A percentile compares a stretch with the other conserved stretches of the same genome.
Conservation (phyloP, 2,113 vertebrate genomes). For the Syngnathus scovelli region DNA sequence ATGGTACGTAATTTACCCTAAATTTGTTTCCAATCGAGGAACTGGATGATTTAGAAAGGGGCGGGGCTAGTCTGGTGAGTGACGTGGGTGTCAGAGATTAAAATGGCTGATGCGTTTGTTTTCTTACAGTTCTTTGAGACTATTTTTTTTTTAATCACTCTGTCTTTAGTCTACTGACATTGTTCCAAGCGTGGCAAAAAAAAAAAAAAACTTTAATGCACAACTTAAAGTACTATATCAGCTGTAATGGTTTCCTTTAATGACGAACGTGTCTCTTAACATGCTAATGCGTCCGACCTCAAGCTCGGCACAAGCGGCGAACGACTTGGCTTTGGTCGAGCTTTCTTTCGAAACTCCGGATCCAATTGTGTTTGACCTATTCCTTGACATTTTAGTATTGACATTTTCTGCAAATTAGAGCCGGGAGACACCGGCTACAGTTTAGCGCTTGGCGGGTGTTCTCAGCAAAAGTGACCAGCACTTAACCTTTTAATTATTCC, state of each 20-base stretch:
- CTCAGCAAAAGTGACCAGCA: conserved; percentile 57
- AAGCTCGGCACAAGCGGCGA: conserved; percentile 21
- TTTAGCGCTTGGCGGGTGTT: conserved; percentile 59
- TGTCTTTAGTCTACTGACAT: background rate
- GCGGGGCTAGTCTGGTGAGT: too few relatives aligned
- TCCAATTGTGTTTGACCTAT: conserved; percentile 64
- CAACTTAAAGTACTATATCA: background rate
- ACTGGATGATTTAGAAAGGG: too few relatives aligned
- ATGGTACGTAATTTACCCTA: conserved; percentile 74
- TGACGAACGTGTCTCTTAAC: conserved; percentile 29
- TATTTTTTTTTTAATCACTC: too few relatives aligned
- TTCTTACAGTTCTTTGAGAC: background rate
- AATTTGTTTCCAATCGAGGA: background rate
- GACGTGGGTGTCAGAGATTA: too few relatives aligned
- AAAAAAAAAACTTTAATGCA: background rate
- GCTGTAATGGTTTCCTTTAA: conserved; percentile 22
- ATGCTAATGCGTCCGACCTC: conserved; percentile 44
- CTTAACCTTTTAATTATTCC: conserved; percentile 75
- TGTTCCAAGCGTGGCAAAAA: background rate
- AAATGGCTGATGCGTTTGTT: background rate
- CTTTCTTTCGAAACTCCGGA: conserved; percentile 39
- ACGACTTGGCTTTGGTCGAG: conserved; percentile 37
- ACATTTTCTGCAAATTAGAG: conserved; percentile 73
- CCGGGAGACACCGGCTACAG: conserved; percentile 44
- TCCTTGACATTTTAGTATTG: conserved; percentile 70